Evolutionary conservation across 2,797 vertebrate genomes (phyloP).

Genomic region (Sebastes cheni): DNA sequence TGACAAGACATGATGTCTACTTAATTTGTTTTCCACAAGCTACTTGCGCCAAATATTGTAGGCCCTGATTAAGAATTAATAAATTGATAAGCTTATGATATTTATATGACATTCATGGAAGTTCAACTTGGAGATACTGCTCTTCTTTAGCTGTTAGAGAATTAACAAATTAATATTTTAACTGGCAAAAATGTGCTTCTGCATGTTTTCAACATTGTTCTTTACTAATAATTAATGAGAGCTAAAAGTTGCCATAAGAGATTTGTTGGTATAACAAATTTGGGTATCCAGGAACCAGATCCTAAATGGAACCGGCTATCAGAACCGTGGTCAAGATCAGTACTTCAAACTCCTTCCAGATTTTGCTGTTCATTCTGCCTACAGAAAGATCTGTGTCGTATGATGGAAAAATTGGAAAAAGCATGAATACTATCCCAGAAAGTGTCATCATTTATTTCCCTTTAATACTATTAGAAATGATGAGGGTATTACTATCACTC

Average conservation of each 20-base stretch:
- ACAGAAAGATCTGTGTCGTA: neutral
- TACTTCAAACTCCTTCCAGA: neutral
- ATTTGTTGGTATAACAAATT: neutral
- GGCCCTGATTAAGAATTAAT: fast-evolving
- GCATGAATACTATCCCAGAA: neutral
- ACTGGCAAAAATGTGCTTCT: too few relatives aligned
- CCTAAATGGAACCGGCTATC: neutral
- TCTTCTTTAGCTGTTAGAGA: too few relatives aligned
- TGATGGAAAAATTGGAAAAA: neutral
- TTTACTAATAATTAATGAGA: neutral
- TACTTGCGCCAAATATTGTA: too few relatives aligned
- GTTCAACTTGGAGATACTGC: too few relatives aligned
- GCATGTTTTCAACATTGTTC: too few relatives aligned
- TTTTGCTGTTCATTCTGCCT: neutral
- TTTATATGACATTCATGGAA: neutral
- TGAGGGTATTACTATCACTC: neutral
- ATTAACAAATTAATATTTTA: fast-evolving
- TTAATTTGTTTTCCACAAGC: fast-evolving
- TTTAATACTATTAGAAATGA: neutral
- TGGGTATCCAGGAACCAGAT: fast-evolving
- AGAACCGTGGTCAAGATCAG: neutral
- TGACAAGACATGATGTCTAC: neutral
- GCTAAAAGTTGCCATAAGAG: neutral
- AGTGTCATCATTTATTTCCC: neutral
- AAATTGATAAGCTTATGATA: neutral